Base-by-base conservation (phyloP, 2,797 vertebrate genomes). In the Cynodonichthys magdalenae region DNA sequence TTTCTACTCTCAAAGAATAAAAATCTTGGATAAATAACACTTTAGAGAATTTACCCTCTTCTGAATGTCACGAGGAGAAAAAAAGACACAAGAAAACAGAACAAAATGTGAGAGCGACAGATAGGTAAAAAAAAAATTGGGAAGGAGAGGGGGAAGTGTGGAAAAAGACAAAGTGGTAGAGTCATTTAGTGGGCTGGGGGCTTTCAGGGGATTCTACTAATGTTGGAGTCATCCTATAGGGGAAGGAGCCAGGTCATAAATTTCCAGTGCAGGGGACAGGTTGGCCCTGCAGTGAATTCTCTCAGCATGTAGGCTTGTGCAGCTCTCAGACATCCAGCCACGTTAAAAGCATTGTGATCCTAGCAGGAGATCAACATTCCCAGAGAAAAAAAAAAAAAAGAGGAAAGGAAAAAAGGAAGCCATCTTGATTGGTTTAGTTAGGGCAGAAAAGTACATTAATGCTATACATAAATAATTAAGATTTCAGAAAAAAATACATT, bases 331-430 rank as follows among this genome's bases (percentile, higher is more conserved):
- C 83, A 82, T 88, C 91, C 90, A 90, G 87, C 90, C 84, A 93
- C 87, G 90, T 92, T 94, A 84, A 93, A 94, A 93, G 92, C 92
- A 92, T 91, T 92, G 89, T 87, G 84, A 89, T 86, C 89, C 77
- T 84, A 83, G 90, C 80, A 66, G 88, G 91, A 85, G 85, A 82
- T 77, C 70, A 69, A 59, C 72, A 75, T 86, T 89, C 82, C 80
- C 74, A 83, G 75, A 83, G 90, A 75, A 84, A 82, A 69, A 71
- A 87, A 53, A 62, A 36, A 80, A 70, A 74, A 8, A 1, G 66
- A 53, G 55, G 28, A 48, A 50, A 45, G 48, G 71, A 82, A 76
- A 75, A 76, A 75, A 76, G 44, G 20, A 75, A 72, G 75, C 57
- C 51, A 74, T 80, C 53, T 67, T 20, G 1, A 81, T 79, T 67